Evolutionary conservation across 2,113 vertebrate species (phyloP), one percentile per base, ranked within the genome.

Genomic region (Hydrolagus affinis): DNA sequence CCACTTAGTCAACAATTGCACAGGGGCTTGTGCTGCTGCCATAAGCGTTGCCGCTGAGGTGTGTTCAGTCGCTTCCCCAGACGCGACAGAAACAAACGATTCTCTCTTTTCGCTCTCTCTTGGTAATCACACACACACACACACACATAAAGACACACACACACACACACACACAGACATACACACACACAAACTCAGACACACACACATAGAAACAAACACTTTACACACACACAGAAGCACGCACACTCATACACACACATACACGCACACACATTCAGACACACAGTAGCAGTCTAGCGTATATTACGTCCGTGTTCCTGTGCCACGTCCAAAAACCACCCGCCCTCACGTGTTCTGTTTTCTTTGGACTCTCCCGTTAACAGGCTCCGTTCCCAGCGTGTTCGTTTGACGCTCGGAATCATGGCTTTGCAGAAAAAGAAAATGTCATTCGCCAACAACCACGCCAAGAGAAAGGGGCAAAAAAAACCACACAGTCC

Each of bases 1-100:
- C 71, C 85, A 85, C 85, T 59, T 85, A n/a, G 57, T 23, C 30
- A n/a, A 70, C 25, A 85, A 70, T 56, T 85, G 71, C 57, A 85
- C 85, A 85, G 68, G 68, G 78, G 23, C 1, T 8, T 83, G n/a
- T n/a, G 28, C 25, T 66, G 64, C 60, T 11, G 8, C 25, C 60
- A 6, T 44, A 44, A 44, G 44, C 44, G 6, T 3, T n/a, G 6
- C 44, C 6, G 44, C 44, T 44, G 44, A 44, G 6, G 6, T 44
- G 6, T 44, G 44, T 44, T 44, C 44, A 6, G 44, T 44, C 2
- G 44, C 44, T 44, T 44, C 44, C n/a, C n/a, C 44, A 44, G 44
- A 44, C 2, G 44, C 44, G 44, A 44, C 44, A 44, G 2, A 1
- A 1, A 1, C 44, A 44, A 44, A 44, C 6, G 44, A 44, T 44